Conservation (phyloP, 2,113 vertebrate genomes). For the Macquaria australasica region DNA sequence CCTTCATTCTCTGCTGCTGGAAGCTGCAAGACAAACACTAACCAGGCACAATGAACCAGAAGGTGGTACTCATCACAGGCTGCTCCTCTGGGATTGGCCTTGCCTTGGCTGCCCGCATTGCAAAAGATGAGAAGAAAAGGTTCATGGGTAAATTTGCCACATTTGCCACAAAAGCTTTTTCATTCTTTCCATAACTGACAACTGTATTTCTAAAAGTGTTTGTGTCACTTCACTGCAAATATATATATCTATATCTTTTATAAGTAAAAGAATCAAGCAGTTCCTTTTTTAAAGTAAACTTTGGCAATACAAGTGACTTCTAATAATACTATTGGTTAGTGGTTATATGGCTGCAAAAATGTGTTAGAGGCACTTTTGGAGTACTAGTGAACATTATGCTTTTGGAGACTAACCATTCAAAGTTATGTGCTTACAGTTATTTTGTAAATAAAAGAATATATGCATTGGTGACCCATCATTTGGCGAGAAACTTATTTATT, state of each 20-base stretch:
- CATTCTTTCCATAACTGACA: background rate
- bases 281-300: background rate
- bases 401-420: background rate
- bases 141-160: conserved; percentile 87
- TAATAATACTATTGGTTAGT: background rate
- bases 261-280: background rate
- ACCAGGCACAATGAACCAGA: conserved; percentile 83
- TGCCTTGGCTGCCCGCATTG: conserved; percentile 87
- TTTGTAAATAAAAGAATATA: background rate
- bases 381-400: background rate
- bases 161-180: conserved; percentile 2
- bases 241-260: no score
- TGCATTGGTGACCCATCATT: background rate
- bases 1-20: conserved; percentile 24
- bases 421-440: background rate
- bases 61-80: conserved; percentile 90
- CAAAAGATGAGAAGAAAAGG: conserved; percentile 90
- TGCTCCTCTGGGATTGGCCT: conserved; percentile 92
- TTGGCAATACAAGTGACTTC: background rate
- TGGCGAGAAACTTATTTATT: background rate
- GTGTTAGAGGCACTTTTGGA: background rate
- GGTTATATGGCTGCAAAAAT: background rate
- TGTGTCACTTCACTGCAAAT: no score
- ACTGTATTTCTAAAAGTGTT: no score
- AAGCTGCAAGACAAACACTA: conserved; percentile 29